Conservation (phyloP, 2,113 vertebrate species). For the Gadus chalcogrammus region DNA sequence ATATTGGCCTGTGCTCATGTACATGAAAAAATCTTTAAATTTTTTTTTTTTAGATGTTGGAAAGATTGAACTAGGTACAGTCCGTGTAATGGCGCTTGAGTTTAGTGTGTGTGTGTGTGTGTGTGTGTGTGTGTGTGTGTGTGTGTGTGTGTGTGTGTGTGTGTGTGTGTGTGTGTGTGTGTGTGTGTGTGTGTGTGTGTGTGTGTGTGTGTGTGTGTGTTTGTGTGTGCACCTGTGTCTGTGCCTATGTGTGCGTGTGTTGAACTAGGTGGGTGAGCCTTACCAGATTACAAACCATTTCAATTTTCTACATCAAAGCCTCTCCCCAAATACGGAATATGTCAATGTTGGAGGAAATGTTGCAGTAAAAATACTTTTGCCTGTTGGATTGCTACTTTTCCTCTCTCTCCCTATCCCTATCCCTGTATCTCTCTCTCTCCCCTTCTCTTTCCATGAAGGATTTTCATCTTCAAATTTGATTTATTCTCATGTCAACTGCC, state of each 20-base stretch:
- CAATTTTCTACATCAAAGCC: conserved; percentile 57
- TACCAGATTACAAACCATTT: conserved; percentile 51
- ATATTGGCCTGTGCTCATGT: too few species aligned
- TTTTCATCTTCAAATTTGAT: neutral
- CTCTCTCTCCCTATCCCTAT: neutral
- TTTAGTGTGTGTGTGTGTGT: conserved; percentile 4
- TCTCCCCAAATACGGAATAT: conserved; percentile 28
- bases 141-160: conserved; percentile 2
- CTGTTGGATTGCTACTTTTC: neutral
- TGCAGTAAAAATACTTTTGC: neutral
- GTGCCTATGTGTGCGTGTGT: conserved; percentile 7
- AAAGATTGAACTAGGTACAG: neutral
- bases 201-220: conserved; percentile 3
- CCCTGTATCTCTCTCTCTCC: neutral
- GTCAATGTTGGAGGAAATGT: conserved; percentile 13
- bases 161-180: conserved; percentile 13
- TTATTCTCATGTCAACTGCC: neutral
- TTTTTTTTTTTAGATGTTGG: neutral
- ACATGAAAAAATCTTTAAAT: too few species aligned
- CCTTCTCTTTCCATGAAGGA: too few species aligned
- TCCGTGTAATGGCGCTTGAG: conserved; percentile 9
- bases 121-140: neutral
- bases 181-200: neutral
- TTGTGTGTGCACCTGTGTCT: neutral
- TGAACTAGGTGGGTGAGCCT: conserved; percentile 2